A percentile compares a stretch with the other conserved stretches of the same genome.
phyloP scores from a whole-genome alignment of 1,140 invertebrate genomes.

The Eumaeus atala region DNA sequence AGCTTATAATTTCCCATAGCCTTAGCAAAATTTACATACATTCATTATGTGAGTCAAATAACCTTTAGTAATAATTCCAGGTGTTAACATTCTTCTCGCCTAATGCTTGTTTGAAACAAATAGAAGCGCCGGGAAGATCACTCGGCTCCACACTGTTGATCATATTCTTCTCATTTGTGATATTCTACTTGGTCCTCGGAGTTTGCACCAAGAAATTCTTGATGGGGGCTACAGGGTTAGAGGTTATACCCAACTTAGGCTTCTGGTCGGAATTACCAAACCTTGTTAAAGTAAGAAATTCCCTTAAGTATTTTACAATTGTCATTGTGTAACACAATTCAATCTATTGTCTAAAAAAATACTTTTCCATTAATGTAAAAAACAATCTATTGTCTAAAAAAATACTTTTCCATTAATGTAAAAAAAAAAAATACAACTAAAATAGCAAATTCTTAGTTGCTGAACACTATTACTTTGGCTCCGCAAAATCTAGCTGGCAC shows the following conservation, averaged over 20 bases:
- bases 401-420: too few relatives aligned
- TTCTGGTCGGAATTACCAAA: constrained; percentile 75
- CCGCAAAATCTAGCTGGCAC: too few relatives aligned
- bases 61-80: constrained; percentile 39
- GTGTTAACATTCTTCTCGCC: constrained; percentile 58
- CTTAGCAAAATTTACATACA: too few relatives aligned
- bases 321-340: too few relatives aligned
- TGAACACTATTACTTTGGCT: too few relatives aligned
- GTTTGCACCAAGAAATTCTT: constrained; percentile 73
- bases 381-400: too few relatives aligned
- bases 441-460: too few relatives aligned
- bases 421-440: too few relatives aligned
- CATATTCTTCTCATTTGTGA: constrained; percentile 59
- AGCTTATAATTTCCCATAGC: too few relatives aligned
- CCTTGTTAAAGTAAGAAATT: constrained; percentile 68
- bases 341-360: too few relatives aligned
- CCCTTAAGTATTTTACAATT: constrained; percentile 14
- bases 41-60: too few relatives aligned
- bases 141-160: constrained; percentile 64
- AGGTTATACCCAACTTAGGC: constrained; percentile 75
- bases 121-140: constrained; percentile 47
- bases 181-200: constrained; percentile 68
- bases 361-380: too few relatives aligned
- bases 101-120: constrained; percentile 49
- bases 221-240: constrained; percentile 74